Base-by-base conservation (phyloP, 2,113 vertebrate species). In the Ursus arctos region DNA sequence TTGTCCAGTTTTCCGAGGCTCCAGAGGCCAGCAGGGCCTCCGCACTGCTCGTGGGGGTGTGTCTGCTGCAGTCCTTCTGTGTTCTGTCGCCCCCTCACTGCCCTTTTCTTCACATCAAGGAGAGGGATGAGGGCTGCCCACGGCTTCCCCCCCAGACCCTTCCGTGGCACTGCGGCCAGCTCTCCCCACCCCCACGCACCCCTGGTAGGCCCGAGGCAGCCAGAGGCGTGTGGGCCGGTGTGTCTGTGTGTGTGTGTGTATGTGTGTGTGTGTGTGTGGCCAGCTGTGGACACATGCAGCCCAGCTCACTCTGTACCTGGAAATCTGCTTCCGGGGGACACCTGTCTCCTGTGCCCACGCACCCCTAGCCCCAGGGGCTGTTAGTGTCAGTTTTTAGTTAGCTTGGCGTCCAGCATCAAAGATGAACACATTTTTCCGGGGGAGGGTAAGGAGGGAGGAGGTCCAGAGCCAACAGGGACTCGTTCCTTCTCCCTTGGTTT, bases 381-480 rank as follows among this genome's bases (percentile, higher is more conserved):
- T 98, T 98, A 98, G 98, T 98, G 98, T 98, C 95, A 80, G 99
- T 99, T 98, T 98, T 98, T 98, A 99, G 99, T 99, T 99, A 99
- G 99, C 99, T 98, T 99, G 98, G 98, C 99, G 98, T 98, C 99
- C 99, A 99, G 99, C 99, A 99, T 99, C 99, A 99, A 99, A 99
- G 99, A 99, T 99, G 99, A 99, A 99, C 99, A 99, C 81, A 3
- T 21, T 49, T 53, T 11, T 0, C 13, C 18, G 18, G 26, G 0
- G 69, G 5, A 51, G 22, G 9, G 63, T 15, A 24, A 83, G 49
- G 51, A 36, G 40, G 40, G 61, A 72, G 26, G 77, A 14, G 82
- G 33, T 2, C 36, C 88, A 97, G 98, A 98, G 97, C 97, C 98
- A 84, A 13, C 22, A 4, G 1, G 24, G 19, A 84, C 65, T 96